Evolutionary conservation across 2,113 vertebrate species (phyloP).

Genomic region (Corythoichthys intestinalis): DNA sequence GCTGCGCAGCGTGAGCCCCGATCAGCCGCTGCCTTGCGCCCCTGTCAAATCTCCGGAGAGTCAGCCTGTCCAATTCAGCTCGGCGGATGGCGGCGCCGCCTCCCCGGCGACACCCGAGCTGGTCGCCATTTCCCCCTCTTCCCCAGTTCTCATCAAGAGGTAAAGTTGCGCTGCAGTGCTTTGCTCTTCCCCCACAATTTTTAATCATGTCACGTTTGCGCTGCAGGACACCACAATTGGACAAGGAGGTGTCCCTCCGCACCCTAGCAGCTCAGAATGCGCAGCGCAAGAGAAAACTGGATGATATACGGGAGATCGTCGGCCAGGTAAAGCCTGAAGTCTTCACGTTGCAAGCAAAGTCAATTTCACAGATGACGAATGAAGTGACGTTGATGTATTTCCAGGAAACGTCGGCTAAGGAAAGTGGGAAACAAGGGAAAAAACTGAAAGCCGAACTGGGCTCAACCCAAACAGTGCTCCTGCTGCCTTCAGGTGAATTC

Average conservation of each 20-base stretch:
- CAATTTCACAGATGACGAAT: too few species aligned
- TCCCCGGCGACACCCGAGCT: conserved; percentile 68
- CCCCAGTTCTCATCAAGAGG: conserved; percentile 38
- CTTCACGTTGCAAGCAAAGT: neutral
- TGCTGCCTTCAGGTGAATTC: conserved; percentile 87
- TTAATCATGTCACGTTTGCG: neutral
- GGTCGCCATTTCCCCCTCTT: neutral
- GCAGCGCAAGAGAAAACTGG: conserved; percentile 93
- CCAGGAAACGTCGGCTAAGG: conserved; percentile 77
- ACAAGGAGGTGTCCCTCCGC: conserved; percentile 80
- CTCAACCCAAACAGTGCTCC: conserved; percentile 79
- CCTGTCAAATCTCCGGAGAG: conserved; percentile 62
- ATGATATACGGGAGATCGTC: conserved; percentile 71
- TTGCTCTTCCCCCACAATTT: too few species aligned
- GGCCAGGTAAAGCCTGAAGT: conserved; percentile 77
- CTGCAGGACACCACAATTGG: conserved; percentile 74
- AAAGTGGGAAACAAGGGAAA: conserved; percentile 78
- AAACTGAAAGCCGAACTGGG: conserved; percentile 80
- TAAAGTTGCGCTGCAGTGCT: conserved; percentile 17
- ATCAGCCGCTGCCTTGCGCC: conserved; percentile 71
- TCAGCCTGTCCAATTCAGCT: conserved; percentile 58
- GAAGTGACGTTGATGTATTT: conserved; percentile 36
- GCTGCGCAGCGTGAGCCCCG: conserved; percentile 79
- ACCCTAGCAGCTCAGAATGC: conserved; percentile 80
- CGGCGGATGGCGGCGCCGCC: conserved; percentile 6